Evolutionary conservation across 2,888 invertebrate species (phyloP), one percentile per base, ranked within the genome.

Genomic region (Hemistola chrysoprasaria): DNA sequence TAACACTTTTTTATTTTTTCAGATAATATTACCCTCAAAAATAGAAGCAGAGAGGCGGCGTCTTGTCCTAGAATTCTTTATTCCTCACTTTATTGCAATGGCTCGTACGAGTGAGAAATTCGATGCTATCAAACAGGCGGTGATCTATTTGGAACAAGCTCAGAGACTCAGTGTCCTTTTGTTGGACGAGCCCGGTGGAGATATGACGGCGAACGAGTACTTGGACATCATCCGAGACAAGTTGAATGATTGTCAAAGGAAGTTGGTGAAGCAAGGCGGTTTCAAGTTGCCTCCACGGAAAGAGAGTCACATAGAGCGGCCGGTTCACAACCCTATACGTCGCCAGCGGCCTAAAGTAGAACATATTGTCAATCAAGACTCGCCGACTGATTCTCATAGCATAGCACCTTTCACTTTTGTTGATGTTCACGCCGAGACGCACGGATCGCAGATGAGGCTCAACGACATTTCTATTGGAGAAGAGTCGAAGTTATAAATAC

Each of bases 41-140:
- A 71, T 94, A 69, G 92, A 93, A 38, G 65, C 89, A 1, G 84
- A 91, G 44, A 90, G 93, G 32, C 86, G 92, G 29, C 87, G 91
- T n/a, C 74, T 91, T 37, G 82, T 95, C 1, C 71, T 95, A 0
- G 92, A 92, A 62, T 92, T 93, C 60, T 93, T 95, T 57, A 91
- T 95, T 31, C 85, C 91, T 8, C 94, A 95, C 60, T 93, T 94
- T 57, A 90, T 95, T 22, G 90, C 91, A 34, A 93, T 95, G 90
- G 92, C 93, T 0, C 89, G 91, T 35, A 90, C 90, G 31, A 92
- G 93, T 48, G 90, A 91, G 8, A 89, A 90, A 47, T 92, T 93
- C 47, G 90, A 91, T 6, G 90, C 92, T 0, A 78, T 88, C 9
- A 81, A 89, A 40, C 92, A 93, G 61, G 92, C 93, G 4, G 77